Base-by-base conservation (phyloP, 2,888 invertebrate species). In the Nephrotoma appendiculata region DNA sequence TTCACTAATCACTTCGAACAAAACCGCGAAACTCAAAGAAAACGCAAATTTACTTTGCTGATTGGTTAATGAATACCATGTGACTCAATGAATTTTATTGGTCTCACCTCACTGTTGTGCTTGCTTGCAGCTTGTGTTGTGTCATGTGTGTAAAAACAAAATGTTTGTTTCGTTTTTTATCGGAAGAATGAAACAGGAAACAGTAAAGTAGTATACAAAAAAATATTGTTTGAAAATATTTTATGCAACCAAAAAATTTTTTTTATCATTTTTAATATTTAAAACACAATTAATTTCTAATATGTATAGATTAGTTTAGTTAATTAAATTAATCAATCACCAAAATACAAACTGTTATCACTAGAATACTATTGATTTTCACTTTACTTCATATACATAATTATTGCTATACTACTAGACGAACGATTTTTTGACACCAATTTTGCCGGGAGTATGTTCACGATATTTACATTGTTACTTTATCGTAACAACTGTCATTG, bases 71-170 rank as follows among this genome's bases (percentile, higher is more conserved):
- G 5, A 15, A 44, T 7, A 41, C 83, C 86, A 86, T 48, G 83
- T 86, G 86, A 86, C 41, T 42, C 31, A n/a, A n/a, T n/a, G n/a
- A 48, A 85, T 88, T 87, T 87, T 52, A 88, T 88, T 88, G 87
- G 88, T 45, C 57, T 48, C 86, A 41, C 11, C n/a, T n/a, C n/a
- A n/a, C n/a, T n/a, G n/a, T n/a, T n/a, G n/a, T n/a, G n/a, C n/a
- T n/a, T n/a, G n/a, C n/a, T n/a, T n/a, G n/a, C n/a, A n/a, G n/a
- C n/a, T n/a, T n/a, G n/a, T n/a, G n/a, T n/a, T n/a, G n/a, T 45
- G 48, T n/a, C n/a, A n/a, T 48, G 31, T 71, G 31, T 71, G 11
- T 71, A 71, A 71, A 71, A 71, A 71, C 9, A 71, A 71, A 71
- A 71, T 52, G n/a, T 31, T 31, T 71, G 71, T 85, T 48, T 86